A percentile compares a stretch with the other conserved stretches of the same genome.
Evolutionary conservation across 2,888 invertebrate genomes (phyloP).

Genomic region (Philaethria dido): DNA sequence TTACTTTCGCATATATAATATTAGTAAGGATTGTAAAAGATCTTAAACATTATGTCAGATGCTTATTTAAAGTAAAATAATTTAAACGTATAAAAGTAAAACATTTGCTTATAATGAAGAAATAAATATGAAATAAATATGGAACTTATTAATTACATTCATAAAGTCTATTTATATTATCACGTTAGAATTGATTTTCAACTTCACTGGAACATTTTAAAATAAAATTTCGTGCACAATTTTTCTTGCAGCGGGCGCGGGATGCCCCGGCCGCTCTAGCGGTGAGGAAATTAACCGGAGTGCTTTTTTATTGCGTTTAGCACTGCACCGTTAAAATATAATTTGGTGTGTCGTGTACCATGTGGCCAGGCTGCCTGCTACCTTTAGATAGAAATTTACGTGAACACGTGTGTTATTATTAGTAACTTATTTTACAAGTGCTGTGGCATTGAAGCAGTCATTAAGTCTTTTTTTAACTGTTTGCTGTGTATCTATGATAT

Average conservation of each 20-base stretch:
- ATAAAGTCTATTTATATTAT: not conserved
- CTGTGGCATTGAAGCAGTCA: not conserved
- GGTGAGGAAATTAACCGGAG: slow-evolving; percentile 65
- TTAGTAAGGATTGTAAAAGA: too few species aligned
- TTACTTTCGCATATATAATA: too few species aligned
- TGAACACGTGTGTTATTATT: slow-evolving; percentile 40
- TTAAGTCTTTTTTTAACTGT: too few species aligned
- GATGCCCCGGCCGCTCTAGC: slow-evolving; percentile 52
- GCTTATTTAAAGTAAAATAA: too few species aligned
- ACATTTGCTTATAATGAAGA: not conserved
- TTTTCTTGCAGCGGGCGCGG: slow-evolving; percentile 24
- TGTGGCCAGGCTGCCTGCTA: slow-evolving; percentile 39
- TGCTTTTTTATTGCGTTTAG: slow-evolving; percentile 74
- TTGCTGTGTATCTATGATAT: too few species aligned
- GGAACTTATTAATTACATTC: not conserved
- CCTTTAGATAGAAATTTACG: slow-evolving; percentile 35
- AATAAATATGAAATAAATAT: too few species aligned
- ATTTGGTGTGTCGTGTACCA: slow-evolving; percentile 47
- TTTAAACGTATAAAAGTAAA: too few species aligned
- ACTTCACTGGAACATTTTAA: slow-evolving; percentile 1
- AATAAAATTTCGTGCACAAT: slow-evolving; percentile 14
- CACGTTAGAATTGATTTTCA: not conserved
- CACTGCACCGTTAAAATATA: slow-evolving; percentile 58
- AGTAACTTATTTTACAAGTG: slow-evolving; percentile 6
- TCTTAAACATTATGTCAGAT: too few species aligned